phyloP scores from a whole-genome alignment of 2,888 invertebrate genomes.

The Philhelius pedissequus region DNA sequence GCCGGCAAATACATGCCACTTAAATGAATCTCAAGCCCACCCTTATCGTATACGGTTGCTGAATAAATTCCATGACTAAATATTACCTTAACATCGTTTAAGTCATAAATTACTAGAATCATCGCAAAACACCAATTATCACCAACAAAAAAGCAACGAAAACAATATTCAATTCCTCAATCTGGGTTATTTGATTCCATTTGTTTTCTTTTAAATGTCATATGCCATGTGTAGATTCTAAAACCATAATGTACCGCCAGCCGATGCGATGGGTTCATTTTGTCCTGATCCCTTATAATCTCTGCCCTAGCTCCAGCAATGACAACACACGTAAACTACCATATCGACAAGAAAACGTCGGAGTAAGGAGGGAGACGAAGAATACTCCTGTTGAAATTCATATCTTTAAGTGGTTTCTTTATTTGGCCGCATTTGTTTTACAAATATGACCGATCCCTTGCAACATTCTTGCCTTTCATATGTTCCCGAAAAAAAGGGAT shows the following conservation, averaged over 20 bases:
- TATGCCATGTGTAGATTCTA: conserved; percentile 58
- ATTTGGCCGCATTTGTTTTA: conserved; percentile 69
- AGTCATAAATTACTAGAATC: neutral
- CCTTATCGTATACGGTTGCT: too few species aligned
- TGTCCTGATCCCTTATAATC: conserved; percentile 46
- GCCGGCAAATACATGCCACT: too few species aligned
- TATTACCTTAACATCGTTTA: neutral
- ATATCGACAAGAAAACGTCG: neutral
- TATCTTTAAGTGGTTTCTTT: conserved; percentile 67
- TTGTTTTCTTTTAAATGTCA: conserved; percentile 40
- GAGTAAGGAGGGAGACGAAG: neutral
- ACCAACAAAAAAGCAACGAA: neutral
- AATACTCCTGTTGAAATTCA: conserved; percentile 52
- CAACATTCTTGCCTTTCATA: conserved; percentile 58
- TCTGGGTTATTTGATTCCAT: conserved; percentile 40
- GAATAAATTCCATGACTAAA: neutral
- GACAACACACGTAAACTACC: neutral
- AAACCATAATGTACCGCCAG: conserved; percentile 63
- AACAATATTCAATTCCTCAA: conserved; percentile 14
- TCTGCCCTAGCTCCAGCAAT: neutral
- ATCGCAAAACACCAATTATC: conserved; percentile 11
- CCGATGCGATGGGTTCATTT: conserved; percentile 63
- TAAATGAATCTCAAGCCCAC: too few species aligned
- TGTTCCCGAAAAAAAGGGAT: conserved; percentile 43
- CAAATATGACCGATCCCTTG: conserved; percentile 67